Evolutionary conservation across 53 echinoderm and acorn worm species (phyloP).

Genomic region (Stichopus horrens): DNA sequence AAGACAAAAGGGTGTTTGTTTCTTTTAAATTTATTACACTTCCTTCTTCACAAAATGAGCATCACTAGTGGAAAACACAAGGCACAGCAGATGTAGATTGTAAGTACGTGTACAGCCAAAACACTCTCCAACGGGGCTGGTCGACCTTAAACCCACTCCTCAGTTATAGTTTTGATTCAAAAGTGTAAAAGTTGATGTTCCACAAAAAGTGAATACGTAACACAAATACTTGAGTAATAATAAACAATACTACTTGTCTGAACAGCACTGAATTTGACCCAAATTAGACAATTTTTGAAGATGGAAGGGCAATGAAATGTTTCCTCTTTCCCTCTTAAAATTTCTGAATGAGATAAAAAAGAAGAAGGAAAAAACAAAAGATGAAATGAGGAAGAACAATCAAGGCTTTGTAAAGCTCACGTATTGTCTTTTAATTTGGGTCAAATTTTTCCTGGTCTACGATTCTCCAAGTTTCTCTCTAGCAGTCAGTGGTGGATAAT

Average conservation of each 20-base stretch:
- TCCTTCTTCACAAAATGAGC: slow-evolving; percentile 2
- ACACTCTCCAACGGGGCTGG: background rate
- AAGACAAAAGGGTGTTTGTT: too few species aligned
- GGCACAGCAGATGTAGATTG: slow-evolving; percentile 33
- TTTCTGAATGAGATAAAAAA: too few species aligned
- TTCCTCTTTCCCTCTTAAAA: too few species aligned
- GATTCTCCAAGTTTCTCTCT: too few species aligned
- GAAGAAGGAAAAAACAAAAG: too few species aligned
- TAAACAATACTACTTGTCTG: background rate
- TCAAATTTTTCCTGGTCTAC: too few species aligned
- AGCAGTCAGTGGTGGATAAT: too few species aligned
- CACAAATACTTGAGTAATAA: background rate
- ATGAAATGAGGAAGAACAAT: too few species aligned
- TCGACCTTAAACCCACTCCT: too few species aligned
- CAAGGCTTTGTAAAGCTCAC: too few species aligned
- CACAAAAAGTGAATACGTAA: slow-evolving; percentile 7
- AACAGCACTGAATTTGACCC: background rate
- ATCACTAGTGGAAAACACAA: slow-evolving; percentile 35
- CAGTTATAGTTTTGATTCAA: too few species aligned
- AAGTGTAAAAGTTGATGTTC: background rate
- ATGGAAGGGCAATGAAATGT: background rate
- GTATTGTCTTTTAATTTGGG: too few species aligned
- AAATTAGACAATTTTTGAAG: slow-evolving; percentile 1
- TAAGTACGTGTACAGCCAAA: slow-evolving; percentile 2
- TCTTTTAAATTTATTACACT: background rate